Percentiles rank a stretch among this genome's conserved stretches.
Conservation (phyloP, 2,888 invertebrate genomes). For the Germaria angustata region DNA sequence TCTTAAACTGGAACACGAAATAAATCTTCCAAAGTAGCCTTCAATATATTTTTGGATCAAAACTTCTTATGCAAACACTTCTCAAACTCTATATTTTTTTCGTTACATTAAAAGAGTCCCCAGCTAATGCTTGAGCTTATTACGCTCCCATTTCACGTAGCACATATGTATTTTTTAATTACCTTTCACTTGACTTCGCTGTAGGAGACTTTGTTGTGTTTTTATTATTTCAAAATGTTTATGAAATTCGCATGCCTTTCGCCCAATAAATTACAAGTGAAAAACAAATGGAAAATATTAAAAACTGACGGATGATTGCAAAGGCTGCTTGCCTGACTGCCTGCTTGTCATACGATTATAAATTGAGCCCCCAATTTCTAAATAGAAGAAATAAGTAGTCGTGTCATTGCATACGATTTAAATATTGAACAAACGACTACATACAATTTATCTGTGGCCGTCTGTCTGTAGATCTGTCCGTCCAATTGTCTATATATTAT, state of each 20-base stretch:
- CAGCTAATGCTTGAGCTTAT: too few species aligned
- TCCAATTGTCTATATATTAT: slow-evolving; percentile 23
- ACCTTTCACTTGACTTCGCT: background rate
- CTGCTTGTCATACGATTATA: slow-evolving; percentile 60
- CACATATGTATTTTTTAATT: background rate
- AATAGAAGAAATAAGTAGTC: slow-evolving; percentile 36
- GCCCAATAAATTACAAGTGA: slow-evolving; percentile 74
- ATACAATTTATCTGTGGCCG: slow-evolving; percentile 1
- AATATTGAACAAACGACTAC: slow-evolving; percentile 17
- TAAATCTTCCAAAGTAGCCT: too few species aligned
- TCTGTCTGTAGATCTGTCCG: background rate
- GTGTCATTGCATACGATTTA: slow-evolving; percentile 40
- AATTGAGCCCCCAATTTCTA: slow-evolving; percentile 59
- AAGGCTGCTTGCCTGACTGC: slow-evolving; percentile 55
- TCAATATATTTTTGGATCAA: too few species aligned
- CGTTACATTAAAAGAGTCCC: too few species aligned
- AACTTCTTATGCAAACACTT: too few species aligned
- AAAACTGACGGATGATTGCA: slow-evolving; percentile 76
- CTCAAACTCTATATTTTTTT: too few species aligned
- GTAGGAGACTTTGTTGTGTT: background rate
- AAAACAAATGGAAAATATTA: slow-evolving; percentile 77
- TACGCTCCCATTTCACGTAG: background rate
- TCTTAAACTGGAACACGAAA: too few species aligned
- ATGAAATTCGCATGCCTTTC: slow-evolving; percentile 48
- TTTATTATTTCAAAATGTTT: slow-evolving; percentile 3